Percentiles rank a stretch among this genome's conserved stretches.
Conservation (phyloP, 2,888 invertebrate species). For the Asteroscopus sphinx region DNA sequence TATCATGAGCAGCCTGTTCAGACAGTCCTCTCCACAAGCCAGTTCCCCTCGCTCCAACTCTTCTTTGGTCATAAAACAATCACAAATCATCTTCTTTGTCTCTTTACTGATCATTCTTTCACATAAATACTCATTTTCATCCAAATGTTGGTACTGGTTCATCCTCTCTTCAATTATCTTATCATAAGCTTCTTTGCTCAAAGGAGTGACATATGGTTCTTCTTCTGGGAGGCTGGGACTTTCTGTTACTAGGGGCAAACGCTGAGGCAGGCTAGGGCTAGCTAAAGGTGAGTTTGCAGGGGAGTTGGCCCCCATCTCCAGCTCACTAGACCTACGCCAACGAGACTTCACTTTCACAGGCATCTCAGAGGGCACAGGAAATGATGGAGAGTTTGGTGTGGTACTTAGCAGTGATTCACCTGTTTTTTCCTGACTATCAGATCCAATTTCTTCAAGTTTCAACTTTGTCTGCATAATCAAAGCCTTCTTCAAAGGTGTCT, state of each 20-base stretch:
- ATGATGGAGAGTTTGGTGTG: constrained; percentile 81
- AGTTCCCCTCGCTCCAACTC: constrained; percentile 95
- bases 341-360: constrained; percentile 95
- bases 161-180: constrained; percentile 89
- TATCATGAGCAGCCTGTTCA: constrained; percentile 99
- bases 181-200: constrained; percentile 83
- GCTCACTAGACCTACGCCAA: constrained; percentile 93
- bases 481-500: constrained; percentile 86
- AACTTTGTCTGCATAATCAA: constrained; percentile 86
- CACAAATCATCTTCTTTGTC: constrained; percentile 98
- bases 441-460: constrained; percentile 90
- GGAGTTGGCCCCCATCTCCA: constrained; percentile 91
- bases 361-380: constrained; percentile 88
- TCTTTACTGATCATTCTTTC: constrained; percentile 97
- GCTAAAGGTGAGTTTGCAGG: constrained; percentile 80
- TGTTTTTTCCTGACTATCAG: constrained; percentile 86
- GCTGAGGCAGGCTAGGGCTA: constrained; percentile 77
- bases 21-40: constrained; percentile 98
- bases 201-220: constrained; percentile 62
- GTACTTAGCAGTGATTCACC: constrained; percentile 66
- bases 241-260: constrained; percentile 70
- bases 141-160: constrained; percentile 94
- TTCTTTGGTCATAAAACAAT: constrained; percentile 97
- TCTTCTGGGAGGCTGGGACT: constrained; percentile 66
- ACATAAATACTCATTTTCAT: constrained; percentile 96